Evolutionary conservation across 2,888 invertebrate genomes (phyloP).

Genomic region (Pemphredon lugubris): DNA sequence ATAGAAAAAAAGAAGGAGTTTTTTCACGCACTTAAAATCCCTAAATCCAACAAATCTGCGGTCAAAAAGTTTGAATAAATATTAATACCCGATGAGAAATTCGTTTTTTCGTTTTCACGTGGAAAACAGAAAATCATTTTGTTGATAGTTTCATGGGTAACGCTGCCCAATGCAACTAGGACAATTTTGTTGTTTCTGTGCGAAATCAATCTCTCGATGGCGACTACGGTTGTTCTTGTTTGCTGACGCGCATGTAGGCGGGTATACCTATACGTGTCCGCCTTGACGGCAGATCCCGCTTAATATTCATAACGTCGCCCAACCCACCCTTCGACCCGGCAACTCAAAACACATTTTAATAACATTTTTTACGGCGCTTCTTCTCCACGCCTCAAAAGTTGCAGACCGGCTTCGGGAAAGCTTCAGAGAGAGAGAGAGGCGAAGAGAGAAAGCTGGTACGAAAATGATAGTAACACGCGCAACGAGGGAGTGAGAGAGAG

Average conservation of each 20-base stretch:
- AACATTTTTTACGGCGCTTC: slow-evolving; percentile 63
- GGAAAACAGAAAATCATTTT: slow-evolving; percentile 5
- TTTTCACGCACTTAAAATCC: neutral
- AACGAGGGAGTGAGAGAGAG: neutral
- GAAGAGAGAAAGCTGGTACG: neutral
- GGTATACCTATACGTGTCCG: slow-evolving; percentile 5
- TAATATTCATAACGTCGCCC: slow-evolving; percentile 75
- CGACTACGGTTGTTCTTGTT: slow-evolving; percentile 31
- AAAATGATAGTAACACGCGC: neutral
- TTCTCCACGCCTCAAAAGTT: slow-evolving; percentile 53
- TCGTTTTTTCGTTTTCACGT: neutral
- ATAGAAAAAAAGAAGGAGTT: no score
- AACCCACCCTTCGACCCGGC: slow-evolving; percentile 44
- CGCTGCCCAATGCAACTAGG: neutral
- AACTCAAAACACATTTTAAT: slow-evolving; percentile 72
- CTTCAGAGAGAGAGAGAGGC: neutral
- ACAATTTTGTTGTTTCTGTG: slow-evolving; percentile 7
- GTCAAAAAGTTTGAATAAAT: slow-evolving; percentile 5
- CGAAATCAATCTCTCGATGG: slow-evolving; percentile 44
- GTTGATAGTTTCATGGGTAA: neutral
- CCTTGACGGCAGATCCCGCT: slow-evolving; percentile 40
- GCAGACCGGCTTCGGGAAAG: slow-evolving; percentile 13
- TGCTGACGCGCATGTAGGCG: slow-evolving; percentile 29
- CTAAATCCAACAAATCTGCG: neutral
- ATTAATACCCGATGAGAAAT: neutral